Conservation (phyloP, 2,888 invertebrate genomes). For the Amiota communis region DNA sequence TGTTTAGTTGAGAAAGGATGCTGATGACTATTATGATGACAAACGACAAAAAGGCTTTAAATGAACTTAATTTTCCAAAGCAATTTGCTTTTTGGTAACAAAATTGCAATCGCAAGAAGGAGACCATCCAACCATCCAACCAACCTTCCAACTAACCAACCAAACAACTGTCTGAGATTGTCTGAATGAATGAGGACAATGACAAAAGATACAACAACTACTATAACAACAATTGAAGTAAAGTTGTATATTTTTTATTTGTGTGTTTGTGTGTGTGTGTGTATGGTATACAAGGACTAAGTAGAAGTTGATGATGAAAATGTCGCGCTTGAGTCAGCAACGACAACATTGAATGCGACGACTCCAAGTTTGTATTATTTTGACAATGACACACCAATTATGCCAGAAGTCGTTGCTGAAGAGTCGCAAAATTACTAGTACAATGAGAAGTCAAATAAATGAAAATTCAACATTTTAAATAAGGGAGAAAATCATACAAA, state of each 20-base stretch:
- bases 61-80: slow-evolving; percentile 64
- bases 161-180: not conserved
- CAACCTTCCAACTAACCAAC: too few species aligned
- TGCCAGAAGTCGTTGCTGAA: slow-evolving; percentile 48
- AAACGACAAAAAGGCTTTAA: slow-evolving; percentile 45
- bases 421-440: not conserved
- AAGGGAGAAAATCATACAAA: not conserved
- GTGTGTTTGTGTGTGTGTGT: not conserved
- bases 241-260: slow-evolving; percentile 3
- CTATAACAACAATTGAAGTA: not conserved
- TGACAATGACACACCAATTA: slow-evolving; percentile 63
- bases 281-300: slow-evolving; percentile 2
- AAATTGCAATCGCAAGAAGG: slow-evolving; percentile 47
- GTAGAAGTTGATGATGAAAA: slow-evolving; percentile 2
- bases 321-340: not conserved
- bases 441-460: not conserved
- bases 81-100: slow-evolving; percentile 64
- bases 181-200: not conserved
- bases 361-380: slow-evolving; percentile 45
- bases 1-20: not conserved
- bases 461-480: not conserved
- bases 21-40: not conserved
- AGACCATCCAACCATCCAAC: not conserved
- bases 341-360: slow-evolving; percentile 9
- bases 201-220: not conserved